Conservation (phyloP, 2,113 vertebrate species). For the Manacus vitellinus region DNA sequence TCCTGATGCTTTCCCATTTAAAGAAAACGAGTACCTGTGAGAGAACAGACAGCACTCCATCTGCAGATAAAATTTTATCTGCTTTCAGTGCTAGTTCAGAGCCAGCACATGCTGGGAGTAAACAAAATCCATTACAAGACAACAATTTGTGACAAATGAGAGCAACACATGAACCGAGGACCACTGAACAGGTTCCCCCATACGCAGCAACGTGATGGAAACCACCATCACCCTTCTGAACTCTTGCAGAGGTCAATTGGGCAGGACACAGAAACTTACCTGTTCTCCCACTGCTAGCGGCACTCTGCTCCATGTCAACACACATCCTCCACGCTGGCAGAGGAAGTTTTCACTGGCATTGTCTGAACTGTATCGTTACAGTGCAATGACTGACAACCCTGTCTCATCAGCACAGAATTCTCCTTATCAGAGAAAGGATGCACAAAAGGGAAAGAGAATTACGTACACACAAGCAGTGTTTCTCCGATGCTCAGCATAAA, state of each 20-base stretch:
- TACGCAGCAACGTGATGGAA: background rate
- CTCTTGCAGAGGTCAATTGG: background rate
- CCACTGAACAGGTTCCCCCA: background rate
- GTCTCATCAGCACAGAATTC: constrained; percentile 21
- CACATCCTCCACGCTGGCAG: background rate
- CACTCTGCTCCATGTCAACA: background rate
- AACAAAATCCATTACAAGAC: constrained; percentile 20
- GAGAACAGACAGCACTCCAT: constrained; percentile 26
- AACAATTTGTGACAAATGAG: constrained; percentile 17
- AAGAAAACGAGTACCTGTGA: background rate
- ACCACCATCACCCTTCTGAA: background rate
- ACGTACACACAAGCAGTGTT: constrained; percentile 24
- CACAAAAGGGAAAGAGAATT: constrained; percentile 46
- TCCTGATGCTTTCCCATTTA: background rate
- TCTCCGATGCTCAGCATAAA: constrained; percentile 61
- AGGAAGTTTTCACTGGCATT: constrained; percentile 17
- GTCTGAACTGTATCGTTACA: background rate
- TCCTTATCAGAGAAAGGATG: constrained; percentile 31
- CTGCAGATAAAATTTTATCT: constrained; percentile 41
- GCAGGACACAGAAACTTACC: background rate
- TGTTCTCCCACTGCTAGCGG: background rate
- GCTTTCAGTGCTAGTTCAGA: constrained; percentile 9
- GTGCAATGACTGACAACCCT: constrained; percentile 25
- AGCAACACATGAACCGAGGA: background rate
- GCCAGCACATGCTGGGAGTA: constrained; percentile 26